Base-by-base conservation (phyloP, 2,888 invertebrate genomes). In the Tigriopus californicus region DNA sequence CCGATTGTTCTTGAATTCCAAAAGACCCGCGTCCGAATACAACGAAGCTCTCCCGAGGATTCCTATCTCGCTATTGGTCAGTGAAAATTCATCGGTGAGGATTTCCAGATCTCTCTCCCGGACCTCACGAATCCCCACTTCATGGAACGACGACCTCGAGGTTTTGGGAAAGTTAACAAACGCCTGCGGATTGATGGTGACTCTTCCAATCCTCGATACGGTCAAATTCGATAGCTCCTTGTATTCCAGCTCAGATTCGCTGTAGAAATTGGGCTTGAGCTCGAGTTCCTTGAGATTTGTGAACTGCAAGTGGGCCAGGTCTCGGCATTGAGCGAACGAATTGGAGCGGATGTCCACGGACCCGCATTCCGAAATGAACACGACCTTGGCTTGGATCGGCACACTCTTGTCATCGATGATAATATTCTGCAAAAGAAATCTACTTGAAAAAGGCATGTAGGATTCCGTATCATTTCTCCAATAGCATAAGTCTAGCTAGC, bases 31-130 rank as follows among this genome's bases (percentile, higher is more conserved):
- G 22, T 52, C 52, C 10, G 52, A 52, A 22, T 52, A 52, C 1
- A 52, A 40, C 11, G 52, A 52, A 10, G 52, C 13, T 13, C 4
- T 52, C 11, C 33, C 52, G 15, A 52, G 22, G 22, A 52, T 13
- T 25, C 52, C 52, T 20, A 52, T 52, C 25, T 52, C 33, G 52
- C 33, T 52, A 25, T 40, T 52, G 22, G 33, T 52, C 22, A 52
- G 24, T 2, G 33, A 8, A 20, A 52, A 52, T 2, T 1, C 5
- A 52, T 52, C 52, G 8, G 52, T 52, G 24, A 52, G 22, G 4
- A 52, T 52, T 20, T 52, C 52, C 1, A 52, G 52, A 8, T 40
- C 25, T n/a, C 24, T 13, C 10, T 20, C 25, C 6, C 25, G 52
- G 20, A 25, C 52, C 33, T 24, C 24, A 24, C n/a, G 20, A 11